Percentiles rank a stretch among this genome's conserved stretches.
These are phyloP conservation scores for Synanthedon tipuliformis DNA, from an alignment of 2,888 invertebrate genomes.

Conservation along the genomic window DNA sequence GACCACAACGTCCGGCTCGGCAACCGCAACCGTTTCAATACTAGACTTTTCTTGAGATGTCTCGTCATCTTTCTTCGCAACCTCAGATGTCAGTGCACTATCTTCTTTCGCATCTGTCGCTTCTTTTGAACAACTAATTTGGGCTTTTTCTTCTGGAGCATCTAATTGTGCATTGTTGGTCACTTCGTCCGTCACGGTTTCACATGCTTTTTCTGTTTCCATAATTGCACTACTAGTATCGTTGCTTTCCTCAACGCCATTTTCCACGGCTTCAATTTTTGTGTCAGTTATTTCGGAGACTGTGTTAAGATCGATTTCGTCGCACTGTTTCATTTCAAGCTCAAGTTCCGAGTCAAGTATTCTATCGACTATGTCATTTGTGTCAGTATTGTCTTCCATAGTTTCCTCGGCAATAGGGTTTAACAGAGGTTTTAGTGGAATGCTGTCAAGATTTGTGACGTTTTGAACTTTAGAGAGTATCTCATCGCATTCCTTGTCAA, in stretches of 20 bases:
- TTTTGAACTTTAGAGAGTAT: conserved; percentile 59
- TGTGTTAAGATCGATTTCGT: conserved; percentile 25
- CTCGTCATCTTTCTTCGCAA: conserved; percentile 4
- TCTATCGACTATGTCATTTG: conserved; percentile 51
- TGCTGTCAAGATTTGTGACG: conserved; percentile 53
- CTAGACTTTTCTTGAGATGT: conserved; percentile 7
- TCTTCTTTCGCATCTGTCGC: conserved; percentile 4
- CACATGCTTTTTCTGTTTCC: not conserved
- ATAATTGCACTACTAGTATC: not conserved
- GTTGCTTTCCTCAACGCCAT: not conserved
- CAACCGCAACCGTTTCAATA: conserved; percentile 9
- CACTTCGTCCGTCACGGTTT: not conserved
- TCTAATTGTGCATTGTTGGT: not conserved
- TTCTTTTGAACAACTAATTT: conserved; percentile 5
- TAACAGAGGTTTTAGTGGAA: conserved; percentile 45
- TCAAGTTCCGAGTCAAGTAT: conserved; percentile 52
- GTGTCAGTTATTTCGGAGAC: conserved; percentile 18
- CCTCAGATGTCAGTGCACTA: not conserved
- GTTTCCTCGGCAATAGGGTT: conserved; percentile 49
- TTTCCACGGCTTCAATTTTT: conserved; percentile 11
- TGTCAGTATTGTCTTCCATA: conserved; percentile 48
- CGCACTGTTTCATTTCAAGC: conserved; percentile 39
- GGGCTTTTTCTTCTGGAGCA: conserved; percentile 10
- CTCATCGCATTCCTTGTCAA: conserved; percentile 63
- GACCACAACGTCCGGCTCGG: conserved; percentile 3